Evolutionary conservation across 2,797 vertebrate species (phyloP), one percentile per base, ranked within the genome.

Genomic region (Hydrophis major): DNA sequence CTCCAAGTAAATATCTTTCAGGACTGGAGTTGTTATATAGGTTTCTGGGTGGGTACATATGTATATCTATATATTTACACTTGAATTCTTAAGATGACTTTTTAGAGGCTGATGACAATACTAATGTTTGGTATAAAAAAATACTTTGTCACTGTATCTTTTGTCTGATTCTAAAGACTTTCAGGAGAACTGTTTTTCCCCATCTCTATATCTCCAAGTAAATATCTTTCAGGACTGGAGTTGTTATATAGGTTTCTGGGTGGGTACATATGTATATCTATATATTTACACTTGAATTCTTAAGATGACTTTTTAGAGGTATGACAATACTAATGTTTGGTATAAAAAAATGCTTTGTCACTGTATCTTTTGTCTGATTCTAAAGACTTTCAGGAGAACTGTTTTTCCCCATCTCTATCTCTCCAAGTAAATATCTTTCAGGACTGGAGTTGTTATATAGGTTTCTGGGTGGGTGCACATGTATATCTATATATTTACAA

Each of bases 301-400:
- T 37, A 53, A 53, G 96, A 92, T 94, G 87, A 89, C 28, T 97
- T 95, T 90, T 93, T 88, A 94, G 95, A 56, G 37, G 53, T 50
- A 63, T 74, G 18, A 56, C 63, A 53, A 56, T 66, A 47, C 28
- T 32, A 32, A 32, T 32, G 32, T 32, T 32, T 32, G 32, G 32
- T 32, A 32, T 32, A 32, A 32, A 32, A 32, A 32, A 18, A 14
- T 42, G 16, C 42, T 28, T 89, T 32, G n/a, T 61, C 87, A 88
- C 57, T 57, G 53, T 27, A 89, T 86, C 50, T 92, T 61, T 56
- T 57, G n/a, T 63, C 61, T 56, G n/a, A 55, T 11, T 92, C 16
- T 88, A 88, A 59, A 92, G 56, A 28, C n/a, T 25, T 37, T 86
- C 55, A 27, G 47, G 66, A 87, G 32, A 42, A 59, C 16, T 37